Base-by-base conservation (phyloP, 2,888 invertebrate genomes). In the Drosophila macrospina region DNA sequence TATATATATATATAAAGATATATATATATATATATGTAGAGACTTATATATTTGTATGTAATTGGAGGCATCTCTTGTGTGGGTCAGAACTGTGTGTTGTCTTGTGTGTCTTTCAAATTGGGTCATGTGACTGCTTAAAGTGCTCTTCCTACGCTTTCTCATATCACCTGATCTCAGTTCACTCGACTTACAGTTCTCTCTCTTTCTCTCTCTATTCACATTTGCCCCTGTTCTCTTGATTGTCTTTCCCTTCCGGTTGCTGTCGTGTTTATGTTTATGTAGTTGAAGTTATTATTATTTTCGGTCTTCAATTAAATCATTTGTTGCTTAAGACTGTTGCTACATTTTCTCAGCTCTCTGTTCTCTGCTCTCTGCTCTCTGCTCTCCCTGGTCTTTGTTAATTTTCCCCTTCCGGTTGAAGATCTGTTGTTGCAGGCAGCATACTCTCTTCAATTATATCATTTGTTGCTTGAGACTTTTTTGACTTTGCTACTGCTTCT, bases 131-230 rank as follows among this genome's bases (percentile, higher is more conserved):
- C 15, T 36, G 32, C 15, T 36, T 30, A 24, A 51, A 55, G 45
- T 37, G 50, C 30, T n/a, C 41, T 60, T 50, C 62, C 62, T 50
- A 69, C 69, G 69, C 69, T 69, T 51, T 39, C 51, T 24, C 28
- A 48, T 37, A 52, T 69, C 51, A 70, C 52, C 48, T 57, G 32
- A 13, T 30, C 28, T 26, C 36, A 41, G 5, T 5, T 48, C 24
- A 36, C 48, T 50, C 24, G 13, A 13, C 32, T 55, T 13, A 24
- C 30, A 28, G 15, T 41, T 24, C 30, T 20, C 20, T 20, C 20
- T 20, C 20, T 20, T 1, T 20, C 20, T 24, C 30, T 39, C 3
- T 24, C 5, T 54, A 10, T 4, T 4, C 32, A 16, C 1, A 24
- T 16, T n/a, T n/a, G 15, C 0, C 15, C 8, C 15, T 2, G 48